Evolutionary conservation across 2,797 vertebrate genomes (phyloP).

Genomic region (Lacerta agilis): DNA sequence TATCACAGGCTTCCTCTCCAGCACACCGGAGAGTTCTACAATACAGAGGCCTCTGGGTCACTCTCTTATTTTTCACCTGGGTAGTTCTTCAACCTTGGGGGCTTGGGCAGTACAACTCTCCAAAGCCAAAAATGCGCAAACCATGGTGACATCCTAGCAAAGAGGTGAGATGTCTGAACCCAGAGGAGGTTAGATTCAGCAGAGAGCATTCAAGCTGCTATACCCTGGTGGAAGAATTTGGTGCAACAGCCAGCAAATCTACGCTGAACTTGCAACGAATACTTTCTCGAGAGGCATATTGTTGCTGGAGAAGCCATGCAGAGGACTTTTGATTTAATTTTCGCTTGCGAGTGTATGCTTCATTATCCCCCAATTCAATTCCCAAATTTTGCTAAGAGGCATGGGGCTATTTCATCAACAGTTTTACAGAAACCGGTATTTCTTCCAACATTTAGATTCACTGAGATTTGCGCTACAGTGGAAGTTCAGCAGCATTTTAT

Average conservation of each 20-base stretch:
- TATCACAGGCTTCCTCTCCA: not conserved
- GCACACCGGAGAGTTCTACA: too few species aligned
- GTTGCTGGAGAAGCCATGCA: not conserved
- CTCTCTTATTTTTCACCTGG: not conserved
- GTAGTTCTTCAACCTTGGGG: not conserved
- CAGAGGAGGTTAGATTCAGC: not conserved
- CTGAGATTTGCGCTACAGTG: slow-evolving; percentile 15
- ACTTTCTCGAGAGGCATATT: not conserved
- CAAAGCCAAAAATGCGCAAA: not conserved
- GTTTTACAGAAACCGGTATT: slow-evolving; percentile 48
- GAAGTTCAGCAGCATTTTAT: not conserved
- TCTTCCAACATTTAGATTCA: slow-evolving; percentile 38
- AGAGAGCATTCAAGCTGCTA: not conserved
- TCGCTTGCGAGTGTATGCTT: slow-evolving; percentile 47
- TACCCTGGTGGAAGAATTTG: not conserved
- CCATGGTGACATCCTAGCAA: not conserved
- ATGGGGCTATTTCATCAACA: slow-evolving; percentile 55
- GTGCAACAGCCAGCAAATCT: not conserved
- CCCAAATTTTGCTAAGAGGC: slow-evolving; percentile 49
- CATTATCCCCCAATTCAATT: slow-evolving; percentile 38
- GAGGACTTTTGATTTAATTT: not conserved
- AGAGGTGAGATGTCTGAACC: not conserved
- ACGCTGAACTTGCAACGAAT: not conserved
- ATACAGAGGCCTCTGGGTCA: not conserved
- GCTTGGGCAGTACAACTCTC: too few species aligned